These are phyloP conservation scores for Paracentrotus lividus DNA, from an alignment of 53 echinoderm and acorn worm genomes.

Conservation along the genomic window DNA sequence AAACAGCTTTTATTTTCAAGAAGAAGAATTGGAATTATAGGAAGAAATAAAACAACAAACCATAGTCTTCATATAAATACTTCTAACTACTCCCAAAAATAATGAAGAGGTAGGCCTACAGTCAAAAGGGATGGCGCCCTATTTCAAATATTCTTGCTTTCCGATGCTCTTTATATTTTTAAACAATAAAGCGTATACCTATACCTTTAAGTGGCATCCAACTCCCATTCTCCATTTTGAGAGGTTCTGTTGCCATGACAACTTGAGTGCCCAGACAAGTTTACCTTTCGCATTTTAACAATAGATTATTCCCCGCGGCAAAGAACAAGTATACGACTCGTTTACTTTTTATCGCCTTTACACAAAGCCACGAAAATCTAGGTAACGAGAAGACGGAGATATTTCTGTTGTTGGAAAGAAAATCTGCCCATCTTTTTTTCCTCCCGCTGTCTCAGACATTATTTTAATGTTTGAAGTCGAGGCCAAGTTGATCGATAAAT, in stretches of 20 bases:
- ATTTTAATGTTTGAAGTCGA: not conserved
- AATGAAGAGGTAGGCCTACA: too few species aligned
- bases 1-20: too few species aligned
- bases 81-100: too few species aligned
- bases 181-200: not conserved
- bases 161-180: not conserved
- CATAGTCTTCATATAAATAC: too few species aligned
- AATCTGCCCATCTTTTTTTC: not conserved
- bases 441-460: too few species aligned
- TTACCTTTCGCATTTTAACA: slow-evolving; percentile 18
- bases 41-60: too few species aligned
- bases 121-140: too few species aligned
- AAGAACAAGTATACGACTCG: not conserved
- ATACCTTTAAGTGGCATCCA: not conserved
- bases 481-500: not conserved
- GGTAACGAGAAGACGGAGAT: not conserved
- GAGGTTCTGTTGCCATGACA: not conserved
- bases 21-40: too few species aligned
- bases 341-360: not conserved
- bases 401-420: not conserved
- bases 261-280: not conserved
- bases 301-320: not conserved
- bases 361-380: not conserved
- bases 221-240: not conserved
- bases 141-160: not conserved